A percentile compares a stretch with the other conserved stretches of the same genome.
These are phyloP conservation scores for Schrankia costaestrigalis DNA, from an alignment of 2,888 invertebrate species.

Conservation along the genomic window DNA sequence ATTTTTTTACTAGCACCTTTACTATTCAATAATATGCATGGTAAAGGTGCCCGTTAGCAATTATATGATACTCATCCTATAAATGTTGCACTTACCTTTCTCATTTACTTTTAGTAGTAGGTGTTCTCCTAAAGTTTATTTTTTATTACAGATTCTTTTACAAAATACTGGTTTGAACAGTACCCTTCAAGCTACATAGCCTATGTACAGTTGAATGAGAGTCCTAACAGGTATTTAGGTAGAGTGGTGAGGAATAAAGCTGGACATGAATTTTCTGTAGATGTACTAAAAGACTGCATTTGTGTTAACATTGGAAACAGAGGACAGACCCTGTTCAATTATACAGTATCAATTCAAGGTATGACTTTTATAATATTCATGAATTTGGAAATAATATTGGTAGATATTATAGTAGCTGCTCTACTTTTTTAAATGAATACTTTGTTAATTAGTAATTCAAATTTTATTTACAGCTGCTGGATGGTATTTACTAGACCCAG, in stretches of 20 bases:
- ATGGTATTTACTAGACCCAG: conserved; percentile 81
- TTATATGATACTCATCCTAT: too few species aligned
- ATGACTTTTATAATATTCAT: conserved; percentile 5
- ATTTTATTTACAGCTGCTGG: conserved; percentile 55
- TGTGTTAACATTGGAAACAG: conserved; percentile 85
- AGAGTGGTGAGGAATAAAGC: conserved; percentile 46
- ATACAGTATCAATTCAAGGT: conserved; percentile 79
- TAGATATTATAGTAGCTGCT: too few species aligned
- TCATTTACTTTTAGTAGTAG: not conserved
- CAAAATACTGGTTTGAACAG: conserved; percentile 47
- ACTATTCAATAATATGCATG: too few species aligned
- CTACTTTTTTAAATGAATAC: not conserved
- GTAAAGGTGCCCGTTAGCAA: too few species aligned
- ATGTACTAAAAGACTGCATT: conserved; percentile 69
- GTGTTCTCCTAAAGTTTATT: not conserved
- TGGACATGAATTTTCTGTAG: conserved; percentile 41
- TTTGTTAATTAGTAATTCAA: not conserved
- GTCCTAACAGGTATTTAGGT: conserved; percentile 50
- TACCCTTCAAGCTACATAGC: conserved; percentile 60
- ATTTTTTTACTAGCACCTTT: too few species aligned
- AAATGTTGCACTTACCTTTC: not conserved
- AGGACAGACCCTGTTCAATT: conserved; percentile 83
- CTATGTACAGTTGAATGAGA: conserved; percentile 47
- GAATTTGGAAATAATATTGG: too few species aligned
- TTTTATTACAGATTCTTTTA: conserved; percentile 49